Percentiles rank a stretch among this genome's conserved stretches.
These are phyloP conservation scores for Venusia cambrica DNA, from an alignment of 2,888 invertebrate species.

Conservation along the genomic window DNA sequence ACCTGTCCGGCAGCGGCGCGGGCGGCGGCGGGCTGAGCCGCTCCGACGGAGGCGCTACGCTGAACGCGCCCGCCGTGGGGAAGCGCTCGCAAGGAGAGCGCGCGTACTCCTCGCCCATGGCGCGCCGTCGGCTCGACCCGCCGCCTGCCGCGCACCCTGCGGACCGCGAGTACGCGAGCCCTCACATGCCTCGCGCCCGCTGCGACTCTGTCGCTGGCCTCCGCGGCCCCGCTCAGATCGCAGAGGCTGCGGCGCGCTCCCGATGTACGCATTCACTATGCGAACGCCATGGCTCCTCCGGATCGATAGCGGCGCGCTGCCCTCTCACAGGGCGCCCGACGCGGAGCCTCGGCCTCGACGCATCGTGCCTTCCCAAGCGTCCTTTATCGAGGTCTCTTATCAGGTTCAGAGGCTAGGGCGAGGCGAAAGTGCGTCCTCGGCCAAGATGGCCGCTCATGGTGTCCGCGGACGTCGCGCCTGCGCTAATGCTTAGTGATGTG, in stretches of 20 bases:
- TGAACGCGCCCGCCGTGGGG: conserved; percentile 80
- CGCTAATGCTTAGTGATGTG: conserved; percentile 68
- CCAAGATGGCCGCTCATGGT: conserved; percentile 79
- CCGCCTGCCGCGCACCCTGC: conserved; percentile 75
- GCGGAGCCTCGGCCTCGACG: conserved; percentile 55
- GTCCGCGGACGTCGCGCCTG: conserved; percentile 71
- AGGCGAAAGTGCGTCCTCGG: conserved; percentile 75
- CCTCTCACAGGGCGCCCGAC: conserved; percentile 66
- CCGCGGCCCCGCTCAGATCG: conserved; percentile 50
- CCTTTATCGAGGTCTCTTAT: conserved; percentile 49
- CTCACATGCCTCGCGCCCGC: conserved; percentile 74
- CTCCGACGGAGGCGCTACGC: conserved; percentile 84
- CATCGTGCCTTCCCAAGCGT: conserved; percentile 49
- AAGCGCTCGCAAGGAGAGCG: conserved; percentile 79
- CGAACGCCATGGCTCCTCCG: conserved; percentile 72
- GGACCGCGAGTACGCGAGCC: conserved; percentile 55
- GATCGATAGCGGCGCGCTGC: conserved; percentile 75
- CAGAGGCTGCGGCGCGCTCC: conserved; percentile 63
- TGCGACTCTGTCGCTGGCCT: conserved; percentile 63
- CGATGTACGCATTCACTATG: conserved; percentile 78
- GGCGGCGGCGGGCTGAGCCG: conserved; percentile 83
- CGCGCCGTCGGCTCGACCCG: conserved; percentile 71
- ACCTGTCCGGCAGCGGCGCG: conserved; percentile 81
- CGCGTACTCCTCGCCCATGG: conserved; percentile 79
- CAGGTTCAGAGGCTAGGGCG: conserved; percentile 71